Evolutionary conservation across 2,888 invertebrate genomes (phyloP).

Genomic region (Chesias legatella): DNA sequence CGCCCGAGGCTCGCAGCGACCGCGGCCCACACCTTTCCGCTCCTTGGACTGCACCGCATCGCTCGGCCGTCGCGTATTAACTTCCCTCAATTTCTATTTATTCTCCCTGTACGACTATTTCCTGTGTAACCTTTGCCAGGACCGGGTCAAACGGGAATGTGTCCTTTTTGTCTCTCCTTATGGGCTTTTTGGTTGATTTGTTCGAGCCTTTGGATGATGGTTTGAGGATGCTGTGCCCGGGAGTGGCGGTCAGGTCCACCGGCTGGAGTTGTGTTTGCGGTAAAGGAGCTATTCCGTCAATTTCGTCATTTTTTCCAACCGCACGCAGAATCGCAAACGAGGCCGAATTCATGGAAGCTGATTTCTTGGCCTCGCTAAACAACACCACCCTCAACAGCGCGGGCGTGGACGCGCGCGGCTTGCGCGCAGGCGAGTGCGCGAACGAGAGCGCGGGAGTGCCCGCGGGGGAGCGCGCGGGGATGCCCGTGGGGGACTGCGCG

Average conservation of each 20-base stretch:
- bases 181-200: slow-evolving; percentile 49
- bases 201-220: slow-evolving; percentile 26
- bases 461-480: slow-evolving; percentile 23
- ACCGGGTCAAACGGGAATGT: too few relatives aligned
- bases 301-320: slow-evolving; percentile 51
- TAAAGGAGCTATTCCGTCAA: slow-evolving; percentile 45
- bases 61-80: too few relatives aligned
- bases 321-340: slow-evolving; percentile 67
- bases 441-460: slow-evolving; percentile 43
- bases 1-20: too few relatives aligned
- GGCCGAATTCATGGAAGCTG: slow-evolving; percentile 51
- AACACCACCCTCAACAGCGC: slow-evolving; percentile 57
- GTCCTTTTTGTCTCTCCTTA: too few relatives aligned
- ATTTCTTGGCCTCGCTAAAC: slow-evolving; percentile 65
- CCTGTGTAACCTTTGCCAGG: too few relatives aligned
- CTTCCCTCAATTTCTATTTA: too few relatives aligned
- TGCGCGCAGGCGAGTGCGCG: slow-evolving; percentile 10
- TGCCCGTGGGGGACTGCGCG: too few relatives aligned
- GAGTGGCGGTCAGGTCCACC: slow-evolving; percentile 52
- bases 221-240: slow-evolving; percentile 65
- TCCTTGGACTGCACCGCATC: too few relatives aligned
- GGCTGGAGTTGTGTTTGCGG: slow-evolving; percentile 46
- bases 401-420: slow-evolving; percentile 23
- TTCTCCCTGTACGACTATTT: too few relatives aligned
- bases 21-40: too few relatives aligned